Conservation (phyloP, 2,888 invertebrate genomes). For the Leptopilina syphax region DNA sequence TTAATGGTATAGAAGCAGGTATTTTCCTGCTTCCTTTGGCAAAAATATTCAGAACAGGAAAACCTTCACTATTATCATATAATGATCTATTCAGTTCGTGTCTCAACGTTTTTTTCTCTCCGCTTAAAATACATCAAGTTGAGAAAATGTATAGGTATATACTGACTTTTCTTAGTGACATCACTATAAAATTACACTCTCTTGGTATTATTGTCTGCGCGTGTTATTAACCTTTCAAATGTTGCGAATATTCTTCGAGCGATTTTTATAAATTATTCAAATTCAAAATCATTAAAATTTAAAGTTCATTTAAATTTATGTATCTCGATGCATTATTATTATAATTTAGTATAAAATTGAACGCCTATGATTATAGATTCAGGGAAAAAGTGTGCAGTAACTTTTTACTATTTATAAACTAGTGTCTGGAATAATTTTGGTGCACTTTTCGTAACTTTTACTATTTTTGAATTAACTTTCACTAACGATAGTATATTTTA, state of each 20-base stretch:
- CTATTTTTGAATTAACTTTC: too few relatives aligned
- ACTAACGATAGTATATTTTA: too few relatives aligned
- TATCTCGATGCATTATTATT: not conserved
- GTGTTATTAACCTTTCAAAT: slow-evolving; percentile 13
- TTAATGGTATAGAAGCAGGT: not conserved
- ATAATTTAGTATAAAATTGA: too few relatives aligned
- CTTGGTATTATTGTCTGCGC: not conserved
- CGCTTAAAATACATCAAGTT: not conserved
- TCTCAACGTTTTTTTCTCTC: not conserved
- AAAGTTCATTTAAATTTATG: not conserved
- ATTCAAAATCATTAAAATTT: not conserved
- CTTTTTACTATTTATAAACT: too few relatives aligned
- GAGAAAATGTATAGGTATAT: not conserved
- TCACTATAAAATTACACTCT: not conserved
- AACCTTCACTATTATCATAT: not conserved
- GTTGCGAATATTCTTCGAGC: not conserved
- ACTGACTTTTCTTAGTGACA: slow-evolving; percentile 6
- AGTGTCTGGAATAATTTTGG: too few relatives aligned
- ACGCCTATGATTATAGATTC: too few relatives aligned
- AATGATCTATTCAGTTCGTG: not conserved
- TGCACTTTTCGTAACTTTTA: too few relatives aligned
- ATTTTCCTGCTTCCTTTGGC: not conserved
- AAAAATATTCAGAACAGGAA: slow-evolving; percentile 2
- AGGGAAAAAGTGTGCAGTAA: too few relatives aligned
- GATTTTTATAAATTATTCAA: slow-evolving; percentile 2